Percentiles rank a stretch among this genome's conserved stretches.
These are phyloP conservation scores for Orchesella cincta DNA, from an alignment of 1,140 invertebrate species.

Conservation along the genomic window DNA sequence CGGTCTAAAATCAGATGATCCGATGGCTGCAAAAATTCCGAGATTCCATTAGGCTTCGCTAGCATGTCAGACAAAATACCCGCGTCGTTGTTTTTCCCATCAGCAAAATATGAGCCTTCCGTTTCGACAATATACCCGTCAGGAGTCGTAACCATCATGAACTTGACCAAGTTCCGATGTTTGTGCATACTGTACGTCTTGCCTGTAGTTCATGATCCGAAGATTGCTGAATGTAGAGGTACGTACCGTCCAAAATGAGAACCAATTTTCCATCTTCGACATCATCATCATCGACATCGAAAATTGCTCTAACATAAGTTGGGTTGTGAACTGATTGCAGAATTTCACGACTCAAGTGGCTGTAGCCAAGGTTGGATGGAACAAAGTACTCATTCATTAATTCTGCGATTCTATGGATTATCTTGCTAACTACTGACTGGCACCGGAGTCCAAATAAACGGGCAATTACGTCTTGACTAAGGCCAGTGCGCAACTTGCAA, in stretches of 20 bases:
- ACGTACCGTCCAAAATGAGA: constrained; percentile 29
- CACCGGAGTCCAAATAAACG: neutral
- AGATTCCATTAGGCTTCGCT: neutral
- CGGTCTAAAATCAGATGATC: constrained; percentile 52
- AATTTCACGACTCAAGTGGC: neutral
- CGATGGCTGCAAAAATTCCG: neutral
- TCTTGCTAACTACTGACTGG: neutral
- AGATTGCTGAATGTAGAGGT: constrained; percentile 10
- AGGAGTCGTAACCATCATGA: neutral
- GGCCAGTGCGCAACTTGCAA: neutral
- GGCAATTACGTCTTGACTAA: neutral
- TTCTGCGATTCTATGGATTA: neutral
- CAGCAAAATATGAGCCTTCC: neutral
- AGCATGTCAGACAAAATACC: neutral
- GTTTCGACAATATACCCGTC: neutral
- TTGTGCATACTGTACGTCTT: neutral
- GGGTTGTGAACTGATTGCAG: neutral
- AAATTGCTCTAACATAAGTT: neutral
- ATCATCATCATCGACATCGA: neutral
- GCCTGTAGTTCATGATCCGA: neutral
- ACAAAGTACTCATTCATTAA: neutral
- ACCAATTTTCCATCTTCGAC: neutral
- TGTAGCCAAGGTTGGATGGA: neutral
- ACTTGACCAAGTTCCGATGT: neutral
- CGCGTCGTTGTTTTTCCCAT: neutral